phyloP scores from a whole-genome alignment of 2,888 invertebrate genomes.

The Heliconius sara region DNA sequence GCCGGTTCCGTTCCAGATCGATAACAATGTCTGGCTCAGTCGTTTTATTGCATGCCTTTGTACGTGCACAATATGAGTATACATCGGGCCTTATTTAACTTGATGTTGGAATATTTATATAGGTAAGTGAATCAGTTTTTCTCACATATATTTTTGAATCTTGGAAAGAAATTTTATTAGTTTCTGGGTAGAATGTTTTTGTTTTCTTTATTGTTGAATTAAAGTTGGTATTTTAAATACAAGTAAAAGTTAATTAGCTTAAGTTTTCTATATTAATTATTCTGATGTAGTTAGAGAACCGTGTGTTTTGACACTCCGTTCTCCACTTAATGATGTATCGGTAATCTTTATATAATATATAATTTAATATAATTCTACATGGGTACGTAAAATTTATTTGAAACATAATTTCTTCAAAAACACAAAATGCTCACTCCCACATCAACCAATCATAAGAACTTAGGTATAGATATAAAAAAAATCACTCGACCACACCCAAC shows the following conservation, averaged over 20 bases:
- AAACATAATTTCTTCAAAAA: neutral
- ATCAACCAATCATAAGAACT: constrained; percentile 39
- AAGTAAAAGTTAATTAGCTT: no score
- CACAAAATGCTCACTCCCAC: neutral
- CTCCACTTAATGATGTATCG: no score
- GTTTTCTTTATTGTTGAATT: no score
- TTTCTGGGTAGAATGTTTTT: no score
- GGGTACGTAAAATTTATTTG: no score
- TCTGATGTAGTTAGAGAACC: no score
- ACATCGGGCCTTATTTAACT: constrained; percentile 38
- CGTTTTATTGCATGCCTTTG: constrained; percentile 48
- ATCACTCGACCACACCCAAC: constrained; percentile 40
- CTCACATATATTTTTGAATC: neutral
- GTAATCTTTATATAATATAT: no score
- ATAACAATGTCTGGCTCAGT: constrained; percentile 68
- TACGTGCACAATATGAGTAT: constrained; percentile 13
- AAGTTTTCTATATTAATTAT: no score
- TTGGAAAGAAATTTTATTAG: no score
- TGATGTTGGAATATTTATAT: neutral
- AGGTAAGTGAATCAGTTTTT: neutral
- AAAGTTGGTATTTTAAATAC: no score
- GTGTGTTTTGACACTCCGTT: no score
- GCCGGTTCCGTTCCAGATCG: constrained; percentile 58
- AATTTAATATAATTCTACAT: no score
- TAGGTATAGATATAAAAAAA: constrained; percentile 36